Conservation (phyloP, 2,888 invertebrate species). For the Plagodis dolabraria region DNA sequence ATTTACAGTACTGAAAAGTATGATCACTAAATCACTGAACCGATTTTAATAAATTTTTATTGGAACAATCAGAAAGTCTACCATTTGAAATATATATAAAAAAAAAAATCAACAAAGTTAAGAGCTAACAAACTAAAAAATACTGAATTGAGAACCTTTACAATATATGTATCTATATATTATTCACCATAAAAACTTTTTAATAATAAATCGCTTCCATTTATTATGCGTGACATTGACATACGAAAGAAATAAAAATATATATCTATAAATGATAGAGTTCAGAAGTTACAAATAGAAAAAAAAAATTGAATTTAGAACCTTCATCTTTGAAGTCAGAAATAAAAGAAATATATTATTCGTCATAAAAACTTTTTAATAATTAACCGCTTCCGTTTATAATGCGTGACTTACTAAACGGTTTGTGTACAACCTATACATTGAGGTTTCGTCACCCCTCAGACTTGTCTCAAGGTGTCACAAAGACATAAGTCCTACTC, state of each 20-base stretch:
- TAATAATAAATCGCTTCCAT: no score
- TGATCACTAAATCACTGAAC: no score
- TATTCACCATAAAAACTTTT: no score
- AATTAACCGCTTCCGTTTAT: no score
- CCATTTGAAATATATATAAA: no score
- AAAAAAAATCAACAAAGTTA: no score
- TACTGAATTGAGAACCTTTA: no score
- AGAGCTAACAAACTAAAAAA: no score
- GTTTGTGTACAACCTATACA: neutral
- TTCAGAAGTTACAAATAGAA: neutral
- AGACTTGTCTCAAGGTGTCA: conserved; percentile 40
- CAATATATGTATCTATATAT: no score
- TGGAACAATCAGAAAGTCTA: neutral
- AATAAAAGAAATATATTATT: neutral
- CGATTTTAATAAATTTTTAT: neutral
- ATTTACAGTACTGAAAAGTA: no score
- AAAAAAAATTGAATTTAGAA: neutral
- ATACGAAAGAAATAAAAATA: neutral
- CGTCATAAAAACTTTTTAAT: neutral
- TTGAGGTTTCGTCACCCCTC: conserved; percentile 9
- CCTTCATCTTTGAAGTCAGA: neutral
- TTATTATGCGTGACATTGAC: no score
- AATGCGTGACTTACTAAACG: no score
- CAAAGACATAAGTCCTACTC: conserved; percentile 49
- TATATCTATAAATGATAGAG: neutral